These are phyloP conservation scores for Tarsius wallacei DNA, from an alignment of 2,797 vertebrate genomes.

Conservation along the genomic window DNA sequence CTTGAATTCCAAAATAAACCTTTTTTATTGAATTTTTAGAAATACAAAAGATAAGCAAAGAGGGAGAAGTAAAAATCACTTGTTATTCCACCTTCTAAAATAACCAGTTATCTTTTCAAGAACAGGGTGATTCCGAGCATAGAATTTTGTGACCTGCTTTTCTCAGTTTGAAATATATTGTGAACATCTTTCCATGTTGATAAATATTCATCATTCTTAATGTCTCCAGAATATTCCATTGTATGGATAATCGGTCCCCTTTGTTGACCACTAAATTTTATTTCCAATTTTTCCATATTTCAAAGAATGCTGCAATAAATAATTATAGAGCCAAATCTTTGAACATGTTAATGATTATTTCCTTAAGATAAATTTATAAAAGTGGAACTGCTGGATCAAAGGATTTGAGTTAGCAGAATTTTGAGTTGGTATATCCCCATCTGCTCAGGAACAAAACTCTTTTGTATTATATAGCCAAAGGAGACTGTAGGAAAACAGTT, in stretches of 20 bases:
- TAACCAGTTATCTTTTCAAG: conserved; percentile 52
- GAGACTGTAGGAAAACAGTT: conserved; percentile 28
- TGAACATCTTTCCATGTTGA: conserved; percentile 57
- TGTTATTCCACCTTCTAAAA: conserved; percentile 49
- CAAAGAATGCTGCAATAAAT: conserved; percentile 13
- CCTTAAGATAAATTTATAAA: conserved; percentile 64
- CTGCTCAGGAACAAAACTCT: conserved; percentile 53
- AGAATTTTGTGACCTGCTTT: conserved; percentile 48
- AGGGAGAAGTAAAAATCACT: conserved; percentile 52
- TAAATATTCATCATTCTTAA: conserved; percentile 67
- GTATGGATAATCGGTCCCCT: not conserved
- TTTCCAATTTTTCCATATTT: conserved; percentile 59
- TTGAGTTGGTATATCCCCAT: conserved; percentile 41
- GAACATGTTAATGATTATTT: conserved; percentile 56
- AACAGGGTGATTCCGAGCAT: conserved; percentile 58
- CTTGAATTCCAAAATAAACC: conserved; percentile 66
- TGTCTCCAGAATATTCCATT: conserved; percentile 68
- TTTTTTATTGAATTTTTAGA: not conserved
- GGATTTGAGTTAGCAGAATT: conserved; percentile 53
- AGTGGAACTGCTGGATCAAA: conserved; percentile 56
- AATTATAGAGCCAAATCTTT: conserved; percentile 49
- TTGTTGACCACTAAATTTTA: conserved; percentile 48
- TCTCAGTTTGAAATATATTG: conserved; percentile 71
- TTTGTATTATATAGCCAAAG: conserved; percentile 30
- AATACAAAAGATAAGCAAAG: conserved; percentile 50